Percentiles rank a stretch among this genome's conserved stretches.
phyloP scores from a whole-genome alignment of 2,888 invertebrate species.

The Apeira syringaria region DNA sequence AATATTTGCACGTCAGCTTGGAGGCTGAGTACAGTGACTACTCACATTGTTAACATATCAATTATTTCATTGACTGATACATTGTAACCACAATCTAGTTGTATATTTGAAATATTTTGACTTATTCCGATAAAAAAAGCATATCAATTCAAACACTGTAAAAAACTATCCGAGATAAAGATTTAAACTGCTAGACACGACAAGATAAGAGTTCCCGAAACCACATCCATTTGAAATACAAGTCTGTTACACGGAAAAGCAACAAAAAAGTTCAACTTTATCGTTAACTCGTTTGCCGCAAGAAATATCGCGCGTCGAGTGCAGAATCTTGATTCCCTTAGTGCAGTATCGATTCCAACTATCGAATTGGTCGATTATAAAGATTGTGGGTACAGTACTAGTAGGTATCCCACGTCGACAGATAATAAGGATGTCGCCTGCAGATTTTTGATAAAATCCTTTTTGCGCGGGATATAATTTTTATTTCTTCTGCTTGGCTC shows the following conservation, averaged over 20 bases:
- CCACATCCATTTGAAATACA: slow-evolving; percentile 8
- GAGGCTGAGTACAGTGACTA: no score
- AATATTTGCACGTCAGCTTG: no score
- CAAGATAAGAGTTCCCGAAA: not conserved
- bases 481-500: no score
- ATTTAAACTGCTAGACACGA: slow-evolving; percentile 2
- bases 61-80: no score
- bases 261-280: slow-evolving; percentile 3
- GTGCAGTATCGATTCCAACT: not conserved
- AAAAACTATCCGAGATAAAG: not conserved
- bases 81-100: no score
- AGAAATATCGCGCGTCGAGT: not conserved
- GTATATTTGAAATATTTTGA: no score
- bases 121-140: not conserved
- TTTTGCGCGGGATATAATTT: not conserved
- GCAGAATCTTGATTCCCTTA: slow-evolving; percentile 2
- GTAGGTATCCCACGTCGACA: no score
- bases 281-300: not conserved
- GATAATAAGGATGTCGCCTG: not conserved
- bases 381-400: no score
- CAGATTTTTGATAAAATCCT: not conserved
- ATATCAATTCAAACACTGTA: not conserved
- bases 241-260: not conserved
- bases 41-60: no score
- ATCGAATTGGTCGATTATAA: no score